Conservation (phyloP, 2,113 vertebrate species). For the Siniperca chuatsi region DNA sequence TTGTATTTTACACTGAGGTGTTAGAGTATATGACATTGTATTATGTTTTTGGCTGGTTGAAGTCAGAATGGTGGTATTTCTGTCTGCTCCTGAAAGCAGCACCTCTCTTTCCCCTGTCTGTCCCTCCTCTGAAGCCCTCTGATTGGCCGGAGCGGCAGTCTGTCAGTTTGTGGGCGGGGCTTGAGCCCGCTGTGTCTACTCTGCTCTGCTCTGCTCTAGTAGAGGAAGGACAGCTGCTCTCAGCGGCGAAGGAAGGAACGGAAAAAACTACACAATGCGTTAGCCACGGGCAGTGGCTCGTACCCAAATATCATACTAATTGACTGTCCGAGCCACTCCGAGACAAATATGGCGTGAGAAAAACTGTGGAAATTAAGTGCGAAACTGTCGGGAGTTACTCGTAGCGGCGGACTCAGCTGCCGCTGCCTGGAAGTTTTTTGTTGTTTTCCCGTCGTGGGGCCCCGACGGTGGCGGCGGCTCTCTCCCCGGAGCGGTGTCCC, state of each 20-base stretch:
- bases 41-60: not conserved
- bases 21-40: not conserved
- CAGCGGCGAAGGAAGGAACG: constrained; percentile 59
- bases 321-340: constrained; percentile 24
- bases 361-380: constrained; percentile 59
- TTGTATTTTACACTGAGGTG: not conserved
- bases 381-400: constrained; percentile 75
- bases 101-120: constrained; percentile 19
- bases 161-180: constrained; percentile 66
- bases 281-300: constrained; percentile 53
- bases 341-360: constrained; percentile 74
- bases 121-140: constrained; percentile 45
- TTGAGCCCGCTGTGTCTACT: constrained; percentile 55
- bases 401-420: constrained; percentile 71
- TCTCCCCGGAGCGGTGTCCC: constrained; percentile 83
- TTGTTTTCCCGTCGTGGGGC: constrained; percentile 79
- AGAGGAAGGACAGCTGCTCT: constrained; percentile 74
- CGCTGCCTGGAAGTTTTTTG: constrained; percentile 82
- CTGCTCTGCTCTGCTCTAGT: constrained; percentile 47
- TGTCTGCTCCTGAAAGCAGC: constrained; percentile 62
- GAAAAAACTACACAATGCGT: constrained; percentile 60
- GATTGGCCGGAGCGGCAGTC: constrained; percentile 68
- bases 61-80: constrained; percentile 27
- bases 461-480: constrained; percentile 83
- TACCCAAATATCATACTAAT: constrained; percentile 16